Conservation (phyloP, 2,888 invertebrate species). For the Theristus sp. region DNA sequence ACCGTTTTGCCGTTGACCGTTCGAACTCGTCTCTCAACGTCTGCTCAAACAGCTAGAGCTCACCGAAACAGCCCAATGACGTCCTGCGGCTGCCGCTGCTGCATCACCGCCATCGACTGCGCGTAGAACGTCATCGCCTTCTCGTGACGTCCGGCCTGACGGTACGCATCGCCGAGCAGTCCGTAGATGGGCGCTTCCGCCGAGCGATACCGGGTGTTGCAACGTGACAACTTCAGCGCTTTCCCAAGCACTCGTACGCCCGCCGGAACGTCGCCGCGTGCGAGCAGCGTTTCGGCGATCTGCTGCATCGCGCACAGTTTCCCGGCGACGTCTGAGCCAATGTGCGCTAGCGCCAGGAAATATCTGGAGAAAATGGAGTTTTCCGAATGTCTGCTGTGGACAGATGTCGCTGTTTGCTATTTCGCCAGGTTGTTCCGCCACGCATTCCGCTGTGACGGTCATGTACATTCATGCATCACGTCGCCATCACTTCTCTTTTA, state of each 20-base stretch:
- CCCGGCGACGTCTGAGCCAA: background rate
- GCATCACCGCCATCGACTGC: background rate
- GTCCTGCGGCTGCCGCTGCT: no score
- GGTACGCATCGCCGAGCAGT: background rate
- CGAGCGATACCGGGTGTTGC: background rate
- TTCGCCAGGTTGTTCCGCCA: no score
- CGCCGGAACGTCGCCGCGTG: background rate
- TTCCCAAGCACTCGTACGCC: background rate
- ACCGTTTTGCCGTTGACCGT: no score
- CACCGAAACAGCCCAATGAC: no score
- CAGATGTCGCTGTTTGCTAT: no score
- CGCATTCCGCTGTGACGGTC: no score
- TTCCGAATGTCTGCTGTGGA: no score
- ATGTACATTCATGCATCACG: no score
- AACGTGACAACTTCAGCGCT: background rate
- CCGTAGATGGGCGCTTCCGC: background rate
- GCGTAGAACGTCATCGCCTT: background rate
- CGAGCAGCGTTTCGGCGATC: background rate
- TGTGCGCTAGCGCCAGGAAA: background rate
- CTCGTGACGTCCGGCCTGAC: background rate
- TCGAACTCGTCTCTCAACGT: no score
- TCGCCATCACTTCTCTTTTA: no score
- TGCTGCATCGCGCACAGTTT: background rate
- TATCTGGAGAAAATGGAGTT: no score
- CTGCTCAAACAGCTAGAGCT: no score